Percentiles rank a stretch among this genome's conserved stretches.
Evolutionary conservation across 2,888 invertebrate species (phyloP).

Genomic region (Oxyteleia sp.): DNA sequence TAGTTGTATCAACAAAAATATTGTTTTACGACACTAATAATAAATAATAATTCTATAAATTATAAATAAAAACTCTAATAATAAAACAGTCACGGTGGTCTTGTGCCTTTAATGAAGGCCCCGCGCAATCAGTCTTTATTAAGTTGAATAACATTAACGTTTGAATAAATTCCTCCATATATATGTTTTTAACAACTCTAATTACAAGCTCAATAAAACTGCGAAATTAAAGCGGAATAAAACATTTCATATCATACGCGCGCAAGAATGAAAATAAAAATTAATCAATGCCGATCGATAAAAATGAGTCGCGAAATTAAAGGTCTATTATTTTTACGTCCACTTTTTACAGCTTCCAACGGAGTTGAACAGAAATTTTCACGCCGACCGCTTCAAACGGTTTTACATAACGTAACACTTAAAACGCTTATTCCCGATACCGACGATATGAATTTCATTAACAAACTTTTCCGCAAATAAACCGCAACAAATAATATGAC

Average conservation of each 20-base stretch:
- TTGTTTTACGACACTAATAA: conserved; percentile 45
- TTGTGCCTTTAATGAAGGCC: conserved; percentile 7
- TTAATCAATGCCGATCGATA: background rate
- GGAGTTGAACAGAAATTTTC: conserved; percentile 8
- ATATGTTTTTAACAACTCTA: background rate
- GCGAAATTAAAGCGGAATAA: background rate
- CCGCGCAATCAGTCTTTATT: conserved; percentile 28
- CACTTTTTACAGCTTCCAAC: background rate
- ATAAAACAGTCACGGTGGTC: conserved; percentile 12
- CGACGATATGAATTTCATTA: conserved; percentile 18
- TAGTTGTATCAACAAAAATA: conserved; percentile 45
- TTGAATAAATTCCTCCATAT: conserved; percentile 5
- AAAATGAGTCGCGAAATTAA: background rate
- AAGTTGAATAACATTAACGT: conserved; percentile 12
- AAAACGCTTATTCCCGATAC: conserved; percentile 11
- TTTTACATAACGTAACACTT: conserved; percentile 29
- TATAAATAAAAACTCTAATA: too few relatives aligned
- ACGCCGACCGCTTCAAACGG: background rate
- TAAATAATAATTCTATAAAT: too few relatives aligned
- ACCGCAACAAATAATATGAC: conserved; percentile 19
- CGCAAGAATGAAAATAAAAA: background rate
- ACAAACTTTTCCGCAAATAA: conserved; percentile 28
- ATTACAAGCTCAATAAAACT: conserved; percentile 3
- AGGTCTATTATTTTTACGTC: background rate
- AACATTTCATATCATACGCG: background rate